Conservation (phyloP, 2,113 vertebrate species). For the Serinus canaria region DNA sequence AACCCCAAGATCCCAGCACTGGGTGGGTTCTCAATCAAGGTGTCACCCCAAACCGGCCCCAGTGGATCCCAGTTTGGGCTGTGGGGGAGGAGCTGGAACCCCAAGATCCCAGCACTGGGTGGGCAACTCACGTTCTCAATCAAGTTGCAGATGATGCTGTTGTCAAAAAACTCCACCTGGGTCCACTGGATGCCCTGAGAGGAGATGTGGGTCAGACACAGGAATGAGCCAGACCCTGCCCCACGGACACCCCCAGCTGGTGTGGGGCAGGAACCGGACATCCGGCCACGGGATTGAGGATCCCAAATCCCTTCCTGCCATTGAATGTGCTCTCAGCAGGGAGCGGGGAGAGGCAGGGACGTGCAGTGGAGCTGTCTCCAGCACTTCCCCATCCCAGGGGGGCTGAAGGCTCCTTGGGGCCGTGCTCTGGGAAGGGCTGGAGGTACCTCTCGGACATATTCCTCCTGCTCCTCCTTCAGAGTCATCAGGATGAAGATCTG, state of each 20-base stretch:
- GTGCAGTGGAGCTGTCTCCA: accelerated
- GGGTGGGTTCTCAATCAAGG: too few relatives aligned
- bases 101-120: accelerated
- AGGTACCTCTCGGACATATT: constrained; percentile 78
- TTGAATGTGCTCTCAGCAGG: constrained; percentile 3
- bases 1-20: too few relatives aligned
- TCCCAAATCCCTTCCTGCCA: constrained; percentile 29
- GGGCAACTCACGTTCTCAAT: constrained; percentile 76
- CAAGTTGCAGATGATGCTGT: constrained; percentile 78
- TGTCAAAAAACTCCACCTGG: constrained; percentile 76
- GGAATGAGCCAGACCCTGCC: background rate
- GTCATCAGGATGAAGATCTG: constrained; percentile 82
- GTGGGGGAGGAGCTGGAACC: background rate
- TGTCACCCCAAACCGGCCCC: too few relatives aligned
- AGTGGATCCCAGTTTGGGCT: too few relatives aligned
- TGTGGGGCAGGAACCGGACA: background rate
- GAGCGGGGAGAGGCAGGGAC: background rate
- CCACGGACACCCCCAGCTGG: background rate
- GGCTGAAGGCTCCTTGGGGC: accelerated
- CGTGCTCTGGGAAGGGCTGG: accelerated
- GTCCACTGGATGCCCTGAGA: constrained; percentile 78
- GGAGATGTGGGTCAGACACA: background rate
- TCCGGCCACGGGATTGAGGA: background rate
- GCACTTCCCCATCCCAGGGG: background rate
- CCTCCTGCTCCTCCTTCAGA: constrained; percentile 81